Evolutionary conservation across 2,888 invertebrate genomes (phyloP), one percentile per base, ranked within the genome.

Genomic region (Xestia c-nigrum): DNA sequence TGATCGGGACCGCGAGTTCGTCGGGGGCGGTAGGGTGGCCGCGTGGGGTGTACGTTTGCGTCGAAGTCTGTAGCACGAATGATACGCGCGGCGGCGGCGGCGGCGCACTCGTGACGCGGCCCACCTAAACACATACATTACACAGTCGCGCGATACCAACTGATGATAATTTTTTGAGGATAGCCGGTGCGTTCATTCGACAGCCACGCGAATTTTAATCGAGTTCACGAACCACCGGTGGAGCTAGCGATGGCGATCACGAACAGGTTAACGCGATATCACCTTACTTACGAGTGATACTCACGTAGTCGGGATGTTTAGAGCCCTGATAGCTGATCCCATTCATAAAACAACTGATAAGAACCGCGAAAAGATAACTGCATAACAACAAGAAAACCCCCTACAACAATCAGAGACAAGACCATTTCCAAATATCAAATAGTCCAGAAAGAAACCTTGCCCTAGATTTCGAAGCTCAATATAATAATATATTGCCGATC

Each of bases 21-120:
- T 85, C 81, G 76, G 83, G 87, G 85, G 89, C 89, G 87, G 86
- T 87, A 84, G 91, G 89, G 91, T 89, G 90, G 89, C 88, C 90
- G 92, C 90, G 90, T 90, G 91, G 91, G 91, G 91, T 92, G 95
- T 94, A 92, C 93, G 93, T 89, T 91, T 88, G 89, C 92, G 89
- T 87, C 92, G 94, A 92, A 91, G 94, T 92, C 93, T 92, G 95
- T 92, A 93, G 93, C 94, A 94, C 94, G 95, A 96, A 95, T 96
- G 96, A 93, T 93, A 93, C 92, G 93, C 90, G 90, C 92, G 91
- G 88, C 92, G 90, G 89, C 91, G 89, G 93, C 93, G 93, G 92
- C 94, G 95, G 95, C 95, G 95, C 95, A 94, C 93, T 94, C 93
- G 93, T 94, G 91, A 94, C 94, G 94, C 93, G 93, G 91, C 92